phyloP scores from a whole-genome alignment of 2,888 invertebrate species.

The Noctua janthe region DNA sequence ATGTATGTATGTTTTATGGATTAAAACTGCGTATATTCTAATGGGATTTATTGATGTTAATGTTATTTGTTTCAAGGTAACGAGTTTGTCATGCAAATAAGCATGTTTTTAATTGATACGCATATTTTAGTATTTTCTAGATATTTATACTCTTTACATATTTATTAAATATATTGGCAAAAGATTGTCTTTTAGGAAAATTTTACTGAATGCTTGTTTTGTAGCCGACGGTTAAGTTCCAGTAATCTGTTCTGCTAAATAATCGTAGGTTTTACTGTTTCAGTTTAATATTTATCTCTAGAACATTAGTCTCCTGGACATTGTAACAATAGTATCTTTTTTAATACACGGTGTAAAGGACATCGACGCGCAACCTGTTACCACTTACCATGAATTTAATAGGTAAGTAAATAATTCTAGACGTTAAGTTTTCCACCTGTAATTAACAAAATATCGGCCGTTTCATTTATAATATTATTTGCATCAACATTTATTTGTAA shows the following conservation, averaged over 20 bases:
- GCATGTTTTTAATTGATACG: neutral
- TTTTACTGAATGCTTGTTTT: neutral
- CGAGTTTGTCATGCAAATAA: conserved; percentile 28
- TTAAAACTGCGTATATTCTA: conserved; percentile 1
- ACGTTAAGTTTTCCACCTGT: neutral
- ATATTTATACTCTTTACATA: neutral
- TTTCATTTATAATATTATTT: neutral
- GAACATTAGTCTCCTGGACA: neutral
- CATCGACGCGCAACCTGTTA: neutral
- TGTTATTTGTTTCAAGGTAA: conserved; percentile 19
- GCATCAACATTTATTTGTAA: neutral
- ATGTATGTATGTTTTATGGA: neutral
- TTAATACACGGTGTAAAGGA: neutral
- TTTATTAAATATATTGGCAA: neutral
- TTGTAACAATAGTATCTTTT: neutral
- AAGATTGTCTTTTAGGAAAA: neutral
- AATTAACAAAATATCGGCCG: neutral
- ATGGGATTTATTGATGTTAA: neutral
- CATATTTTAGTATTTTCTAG: neutral
- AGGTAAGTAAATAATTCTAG: neutral
- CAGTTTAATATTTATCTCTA: neutral
- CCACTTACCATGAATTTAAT: neutral
- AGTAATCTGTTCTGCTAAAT: neutral
- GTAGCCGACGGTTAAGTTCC: neutral
- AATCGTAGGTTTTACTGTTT: neutral